Conservation (phyloP, 2,797 vertebrate genomes). For the Coregonus suidteri region DNA sequence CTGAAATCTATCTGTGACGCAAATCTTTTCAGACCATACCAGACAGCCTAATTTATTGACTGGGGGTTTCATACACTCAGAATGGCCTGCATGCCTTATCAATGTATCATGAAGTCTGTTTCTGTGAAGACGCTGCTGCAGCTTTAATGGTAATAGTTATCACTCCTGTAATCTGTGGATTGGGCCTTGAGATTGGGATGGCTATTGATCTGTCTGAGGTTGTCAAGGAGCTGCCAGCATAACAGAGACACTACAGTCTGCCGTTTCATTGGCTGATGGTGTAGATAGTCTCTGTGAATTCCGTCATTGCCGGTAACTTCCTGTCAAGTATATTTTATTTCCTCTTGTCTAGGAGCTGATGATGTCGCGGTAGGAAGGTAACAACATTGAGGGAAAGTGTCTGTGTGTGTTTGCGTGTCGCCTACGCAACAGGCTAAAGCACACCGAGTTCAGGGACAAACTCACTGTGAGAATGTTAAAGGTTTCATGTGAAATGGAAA, state of each 20-base stretch:
- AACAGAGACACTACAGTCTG: background rate
- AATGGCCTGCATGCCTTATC: background rate
- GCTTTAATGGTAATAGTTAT: constrained; percentile 1
- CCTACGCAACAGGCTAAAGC: no score
- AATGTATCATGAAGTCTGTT: background rate
- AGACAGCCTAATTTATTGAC: background rate
- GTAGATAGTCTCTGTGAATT: background rate
- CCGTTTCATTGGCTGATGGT: background rate
- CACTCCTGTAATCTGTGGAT: constrained; percentile 3
- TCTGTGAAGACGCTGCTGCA: background rate
- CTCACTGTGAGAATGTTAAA: no score
- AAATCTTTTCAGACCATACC: background rate
- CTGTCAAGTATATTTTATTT: background rate
- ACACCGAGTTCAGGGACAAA: no score
- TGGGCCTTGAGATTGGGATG: background rate
- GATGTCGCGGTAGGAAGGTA: background rate
- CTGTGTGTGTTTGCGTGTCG: no score
- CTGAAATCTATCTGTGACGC: background rate
- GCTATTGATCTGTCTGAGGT: background rate
- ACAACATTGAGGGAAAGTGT: background rate
- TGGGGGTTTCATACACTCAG: background rate
- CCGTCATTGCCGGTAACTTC: background rate
- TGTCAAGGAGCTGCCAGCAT: background rate
- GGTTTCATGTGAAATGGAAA: no score
- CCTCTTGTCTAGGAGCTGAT: background rate